Base-by-base conservation (phyloP, 2,888 invertebrate species). In the Mythimna ferrago region DNA sequence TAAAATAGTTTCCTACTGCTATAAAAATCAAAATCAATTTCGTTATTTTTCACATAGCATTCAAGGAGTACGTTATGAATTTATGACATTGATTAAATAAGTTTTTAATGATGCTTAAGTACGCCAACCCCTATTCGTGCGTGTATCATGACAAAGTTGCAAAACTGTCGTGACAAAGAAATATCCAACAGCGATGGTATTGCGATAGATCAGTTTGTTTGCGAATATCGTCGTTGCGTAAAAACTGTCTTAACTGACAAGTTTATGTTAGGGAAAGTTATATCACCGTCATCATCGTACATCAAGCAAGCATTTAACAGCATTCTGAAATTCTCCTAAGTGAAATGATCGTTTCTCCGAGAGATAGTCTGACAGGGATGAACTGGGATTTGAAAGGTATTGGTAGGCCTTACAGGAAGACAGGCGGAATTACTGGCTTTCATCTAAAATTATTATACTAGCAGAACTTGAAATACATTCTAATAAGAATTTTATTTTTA, bases 201-300 rank as follows among this genome's bases (percentile, higher is more conserved):
- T 82, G 70, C 79, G 48, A 82, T 73, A 70, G 65, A 78, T 78
- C 63, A 73, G 60, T 66, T 54, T 65, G 54, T 65, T 82, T 62
- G 78, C 63, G 56, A 65, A 71, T 66, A 38, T 65, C 41, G n/a
- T 7, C 21, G 70, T 78, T 82, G 79, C 56, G 70, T 73, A 73
- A 73, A 80, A 73, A 82, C 69, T 78, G 66, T 70, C 66, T 64
- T 57, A 65, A 81, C 64, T 72, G 78, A 66, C 82, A 73, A 68
- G 73, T 81, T 73, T 78, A 73, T 78, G 65, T 71, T 58, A 63
- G 67, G 26, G 79, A 81, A 78, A 82, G 82, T 82, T 70, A 76
- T 72, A 68, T 38, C 66, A 66, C 53, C 56, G 62, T 44, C 76
- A 63, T 51, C 66, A 66, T 44, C 19, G 57, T 11, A 57, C 54